Evolutionary conservation across 1,140 invertebrate genomes (phyloP).

Genomic region (Ceratosolen solmsi): DNA sequence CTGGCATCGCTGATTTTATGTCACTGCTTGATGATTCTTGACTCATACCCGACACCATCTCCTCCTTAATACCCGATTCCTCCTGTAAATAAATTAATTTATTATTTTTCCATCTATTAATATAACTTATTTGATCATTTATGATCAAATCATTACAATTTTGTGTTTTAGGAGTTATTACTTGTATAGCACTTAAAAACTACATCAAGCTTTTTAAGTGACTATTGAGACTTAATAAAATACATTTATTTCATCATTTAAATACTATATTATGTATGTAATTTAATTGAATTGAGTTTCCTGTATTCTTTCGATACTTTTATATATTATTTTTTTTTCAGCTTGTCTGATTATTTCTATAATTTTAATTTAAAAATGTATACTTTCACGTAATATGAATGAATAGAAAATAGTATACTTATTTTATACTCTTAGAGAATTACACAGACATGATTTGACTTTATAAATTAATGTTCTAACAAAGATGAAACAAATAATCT

Average conservation of each 20-base stretch:
- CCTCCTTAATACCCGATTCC: conserved; percentile 72
- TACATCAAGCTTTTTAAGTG: neutral
- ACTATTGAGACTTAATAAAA: neutral
- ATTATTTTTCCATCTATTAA: neutral
- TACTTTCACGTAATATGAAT: neutral
- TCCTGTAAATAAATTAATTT: conserved; percentile 44
- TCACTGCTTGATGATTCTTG: conserved; percentile 69
- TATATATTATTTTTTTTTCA: conserved; percentile 5
- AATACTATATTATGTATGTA: neutral
- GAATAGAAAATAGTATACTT: no score
- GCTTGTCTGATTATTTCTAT: conserved; percentile 3
- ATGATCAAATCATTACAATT: neutral
- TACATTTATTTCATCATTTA: neutral
- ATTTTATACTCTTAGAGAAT: no score
- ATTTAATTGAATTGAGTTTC: no score
- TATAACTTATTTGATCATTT: neutral
- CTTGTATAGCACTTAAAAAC: neutral
- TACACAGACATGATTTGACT: no score
- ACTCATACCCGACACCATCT: conserved; percentile 74
- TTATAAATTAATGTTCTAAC: neutral
- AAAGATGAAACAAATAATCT: neutral
- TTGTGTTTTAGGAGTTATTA: neutral
- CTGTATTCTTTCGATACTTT: conserved; percentile 4
- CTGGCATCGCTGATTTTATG: conserved; percentile 75
- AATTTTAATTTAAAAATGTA: conserved; percentile 14